Evolutionary conservation across 1,140 invertebrate genomes (phyloP), one percentile per base, ranked within the genome.

Genomic region (Eciton burchellii): DNA sequence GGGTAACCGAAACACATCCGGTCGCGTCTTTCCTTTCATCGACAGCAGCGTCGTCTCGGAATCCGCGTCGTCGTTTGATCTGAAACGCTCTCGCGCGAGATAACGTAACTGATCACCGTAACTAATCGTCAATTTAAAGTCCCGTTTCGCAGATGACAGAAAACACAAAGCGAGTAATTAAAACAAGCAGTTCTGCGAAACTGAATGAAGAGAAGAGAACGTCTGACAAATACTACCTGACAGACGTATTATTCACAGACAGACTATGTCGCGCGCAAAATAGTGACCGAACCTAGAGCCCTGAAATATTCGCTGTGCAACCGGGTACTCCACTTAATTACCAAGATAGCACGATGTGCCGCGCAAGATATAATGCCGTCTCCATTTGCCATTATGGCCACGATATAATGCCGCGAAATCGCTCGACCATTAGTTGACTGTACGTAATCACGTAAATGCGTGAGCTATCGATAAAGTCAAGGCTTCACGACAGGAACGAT

Each of bases 261-360:
- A 52, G 62, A 79, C 65, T n/a, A n/a, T n/a, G 74, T 52, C 24
- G n/a, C 59, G 84, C 62, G 71, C 68, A 92, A 90, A 89, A 87
- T 89, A 88, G 84, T 91, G 87, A 35, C 60, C 29, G 87, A 91
- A 91, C 90, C 85, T 65, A 43, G 85, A 90, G 89, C 82, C 85
- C 86, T 90, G 85, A 91, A 91, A 91, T 89, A 90, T 89, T 89
- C 83, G 72, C 84, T 84, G 62, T n/a, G 54, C 49, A 68, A 79
- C 57, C 85, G 90, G 88, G 90, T 92, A 92, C 90, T 92, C 85
- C 87, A 90, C 81, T 89, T 92, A 89, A 92, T 91, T 92, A 88
- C 90, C 84, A 84, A 84, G 76, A 35, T 84, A 87, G 73, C 86
- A 87, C n/a, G n/a, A n/a, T 83, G 66, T 88, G 86, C 77, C 71